phyloP scores from a whole-genome alignment of 1,140 invertebrate species.

The Proctacanthus coquilletti region DNA sequence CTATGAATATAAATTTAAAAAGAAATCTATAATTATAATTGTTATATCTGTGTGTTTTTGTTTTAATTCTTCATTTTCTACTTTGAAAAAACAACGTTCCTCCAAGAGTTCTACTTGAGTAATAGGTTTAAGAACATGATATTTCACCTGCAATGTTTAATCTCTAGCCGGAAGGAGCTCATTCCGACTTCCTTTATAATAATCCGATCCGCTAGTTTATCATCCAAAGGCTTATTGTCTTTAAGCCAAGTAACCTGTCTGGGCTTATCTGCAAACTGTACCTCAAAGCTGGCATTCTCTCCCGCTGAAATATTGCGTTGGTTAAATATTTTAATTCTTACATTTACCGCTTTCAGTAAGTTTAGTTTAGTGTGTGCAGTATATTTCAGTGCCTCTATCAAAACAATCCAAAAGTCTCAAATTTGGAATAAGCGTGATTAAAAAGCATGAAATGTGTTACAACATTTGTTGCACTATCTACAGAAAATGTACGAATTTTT shows the following conservation, averaged over 20 bases:
- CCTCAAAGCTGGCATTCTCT: slow-evolving; percentile 71
- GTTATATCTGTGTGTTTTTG: neutral
- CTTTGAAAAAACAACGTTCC: neutral
- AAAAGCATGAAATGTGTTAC: too few relatives aligned
- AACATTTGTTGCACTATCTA: too few relatives aligned
- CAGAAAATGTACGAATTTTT: too few relatives aligned
- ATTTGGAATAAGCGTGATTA: too few relatives aligned
- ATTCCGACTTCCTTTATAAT: slow-evolving; percentile 36
- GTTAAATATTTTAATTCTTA: slow-evolving; percentile 1
- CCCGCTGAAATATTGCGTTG: slow-evolving; percentile 48
- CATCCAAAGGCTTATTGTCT: slow-evolving; percentile 69
- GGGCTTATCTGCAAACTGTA: slow-evolving; percentile 45
- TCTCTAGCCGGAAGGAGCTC: slow-evolving; percentile 50
- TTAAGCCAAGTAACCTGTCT: slow-evolving; percentile 70
- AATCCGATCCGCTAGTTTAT: slow-evolving; percentile 58
- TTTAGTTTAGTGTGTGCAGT: too few relatives aligned
- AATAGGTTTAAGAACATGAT: too few relatives aligned
- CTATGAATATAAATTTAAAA: too few relatives aligned
- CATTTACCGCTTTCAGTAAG: slow-evolving; percentile 1
- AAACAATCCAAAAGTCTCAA: slow-evolving; percentile 2
- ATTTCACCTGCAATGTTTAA: slow-evolving; percentile 56
- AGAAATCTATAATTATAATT: too few relatives aligned
- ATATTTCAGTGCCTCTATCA: too few relatives aligned
- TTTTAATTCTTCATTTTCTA: neutral
- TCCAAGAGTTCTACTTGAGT: too few relatives aligned